A percentile compares a stretch with the other conserved stretches of the same genome.
phyloP scores from a whole-genome alignment of 1,140 invertebrate genomes.

The Ceratosolen fusciceps region DNA sequence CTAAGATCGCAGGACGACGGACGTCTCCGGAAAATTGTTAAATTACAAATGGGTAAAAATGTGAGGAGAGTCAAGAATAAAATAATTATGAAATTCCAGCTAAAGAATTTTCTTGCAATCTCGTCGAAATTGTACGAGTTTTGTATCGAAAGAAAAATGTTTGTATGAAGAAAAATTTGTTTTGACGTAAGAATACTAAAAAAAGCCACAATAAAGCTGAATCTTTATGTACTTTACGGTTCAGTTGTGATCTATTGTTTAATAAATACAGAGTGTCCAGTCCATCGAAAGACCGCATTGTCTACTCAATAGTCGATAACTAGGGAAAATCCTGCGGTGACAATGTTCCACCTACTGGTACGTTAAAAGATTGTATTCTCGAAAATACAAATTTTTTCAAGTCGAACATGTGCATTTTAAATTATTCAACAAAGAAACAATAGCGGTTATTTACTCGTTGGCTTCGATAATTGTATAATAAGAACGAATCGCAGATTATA shows the following conservation, averaged over 20 bases:
- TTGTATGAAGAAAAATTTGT: constrained; percentile 33
- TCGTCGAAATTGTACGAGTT: no score
- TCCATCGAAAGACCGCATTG: constrained; percentile 1
- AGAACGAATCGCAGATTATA: no score
- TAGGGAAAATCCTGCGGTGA: background rate
- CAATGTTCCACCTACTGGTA: background rate
- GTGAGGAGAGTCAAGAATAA: no score
- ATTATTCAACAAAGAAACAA: background rate
- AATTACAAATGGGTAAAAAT: no score
- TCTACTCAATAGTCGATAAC: background rate
- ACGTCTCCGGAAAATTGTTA: no score
- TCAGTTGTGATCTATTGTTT: background rate
- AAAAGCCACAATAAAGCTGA: background rate
- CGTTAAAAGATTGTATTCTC: background rate
- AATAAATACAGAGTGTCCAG: background rate
- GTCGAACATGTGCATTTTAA: background rate
- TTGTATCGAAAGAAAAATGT: no score
- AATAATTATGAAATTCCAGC: no score
- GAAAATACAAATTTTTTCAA: background rate
- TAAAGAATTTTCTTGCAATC: no score
- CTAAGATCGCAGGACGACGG: no score
- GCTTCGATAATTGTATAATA: background rate
- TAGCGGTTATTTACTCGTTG: background rate
- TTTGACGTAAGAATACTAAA: constrained; percentile 24
- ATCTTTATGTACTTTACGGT: background rate